Base-by-base conservation (phyloP, 2,797 vertebrate genomes). In the Danio albolineatus region DNA sequence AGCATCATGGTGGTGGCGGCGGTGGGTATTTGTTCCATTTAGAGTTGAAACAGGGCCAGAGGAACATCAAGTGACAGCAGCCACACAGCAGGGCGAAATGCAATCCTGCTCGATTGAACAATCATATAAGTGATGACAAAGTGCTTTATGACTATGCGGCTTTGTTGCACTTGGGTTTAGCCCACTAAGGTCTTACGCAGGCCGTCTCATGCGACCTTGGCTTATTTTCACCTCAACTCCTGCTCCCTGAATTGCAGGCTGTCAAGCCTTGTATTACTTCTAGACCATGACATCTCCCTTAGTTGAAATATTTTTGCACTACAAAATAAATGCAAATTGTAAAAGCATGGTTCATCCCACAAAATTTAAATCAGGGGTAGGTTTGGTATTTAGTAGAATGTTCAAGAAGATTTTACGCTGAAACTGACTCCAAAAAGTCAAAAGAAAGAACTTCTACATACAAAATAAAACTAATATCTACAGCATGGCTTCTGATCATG, bases 121-220 rank as follows among this genome's bases (percentile, higher is more conserved):
- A 92, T 93, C 93, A 93, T 92, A 91, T 91, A 92, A 90, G 92
- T 86, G 90, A 92, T 91, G 92, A 94, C 91, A 93, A 93, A 92
- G 91, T 93, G 90, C 90, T 94, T 94, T 91, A 92, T 90, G 91
- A 89, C 89, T 88, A 89, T 89, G 88, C 87, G 73, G 62, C 39
- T 59, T 74, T 59, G 62, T 69, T 67, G 57, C 39, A 72, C 43
- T 66, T 73, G 28, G 61, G 41, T 66, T 73, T 80, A 66, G 88
- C 84, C 83, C 85, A 86, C 81, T 85, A 84, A 91, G 88, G 90
- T 87, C 89, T 89, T 89, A 91, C 86, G 89, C 86, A 82, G 85
- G 59, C 88, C 83, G 87, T 83, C 85, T 85, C 88, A 78, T 61
- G 83, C 86, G 90, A 93, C 92, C 91, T 92, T 93, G 90, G 86